A percentile compares a stretch with the other conserved stretches of the same genome.
phyloP scores from a whole-genome alignment of 2,113 vertebrate genomes.

The Cochlearius cochlearius region DNA sequence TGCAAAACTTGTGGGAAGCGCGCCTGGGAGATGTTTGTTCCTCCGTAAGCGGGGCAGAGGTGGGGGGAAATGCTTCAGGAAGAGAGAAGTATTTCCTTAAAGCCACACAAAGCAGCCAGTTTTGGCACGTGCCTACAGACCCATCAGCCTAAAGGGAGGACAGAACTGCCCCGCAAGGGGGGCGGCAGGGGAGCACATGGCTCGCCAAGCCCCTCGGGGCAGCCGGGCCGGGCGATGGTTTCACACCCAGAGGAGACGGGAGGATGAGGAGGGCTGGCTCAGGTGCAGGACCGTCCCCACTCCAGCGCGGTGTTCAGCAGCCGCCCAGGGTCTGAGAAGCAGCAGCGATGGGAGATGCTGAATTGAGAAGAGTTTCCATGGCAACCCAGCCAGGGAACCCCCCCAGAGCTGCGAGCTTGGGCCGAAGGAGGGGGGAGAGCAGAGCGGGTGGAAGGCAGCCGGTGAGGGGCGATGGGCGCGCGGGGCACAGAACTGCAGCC shows the following conservation, averaged over 20 bases:
- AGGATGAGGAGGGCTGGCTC: neutral
- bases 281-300: accelerated
- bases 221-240: accelerated
- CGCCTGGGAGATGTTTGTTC: neutral
- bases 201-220: neutral
- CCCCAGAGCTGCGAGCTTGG: neutral
- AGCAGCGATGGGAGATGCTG: neutral
- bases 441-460: neutral
- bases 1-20: neutral
- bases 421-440: neutral
- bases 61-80: neutral
- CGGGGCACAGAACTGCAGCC: accelerated
- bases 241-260: neutral
- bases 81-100: neutral
- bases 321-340: accelerated
- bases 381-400: conserved; percentile 1
- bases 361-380: neutral
- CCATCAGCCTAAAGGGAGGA: accelerated
- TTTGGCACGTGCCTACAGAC: neutral
- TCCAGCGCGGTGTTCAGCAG: neutral
- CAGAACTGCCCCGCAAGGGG: accelerated
- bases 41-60: neutral
- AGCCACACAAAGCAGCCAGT: accelerated
- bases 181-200: accelerated
- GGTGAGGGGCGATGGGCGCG: neutral